A percentile compares a stretch with the other conserved stretches of the same genome.
Conservation (phyloP, 1,140 invertebrate genomes). For the Drosophila guanche region DNA sequence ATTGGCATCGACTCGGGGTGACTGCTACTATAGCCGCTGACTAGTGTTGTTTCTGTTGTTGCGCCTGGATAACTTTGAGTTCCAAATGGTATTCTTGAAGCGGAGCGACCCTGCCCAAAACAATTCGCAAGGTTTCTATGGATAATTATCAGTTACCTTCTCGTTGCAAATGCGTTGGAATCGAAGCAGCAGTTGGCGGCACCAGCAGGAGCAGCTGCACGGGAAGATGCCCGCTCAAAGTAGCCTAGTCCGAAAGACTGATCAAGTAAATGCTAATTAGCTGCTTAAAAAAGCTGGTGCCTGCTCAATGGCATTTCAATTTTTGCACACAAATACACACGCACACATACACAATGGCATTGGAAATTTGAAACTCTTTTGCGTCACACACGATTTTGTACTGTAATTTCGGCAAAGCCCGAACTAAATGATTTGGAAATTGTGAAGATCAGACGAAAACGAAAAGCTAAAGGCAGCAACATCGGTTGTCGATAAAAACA, state of each 20-base stretch:
- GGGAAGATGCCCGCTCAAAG: too few relatives aligned
- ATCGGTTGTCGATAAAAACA: slow-evolving; percentile 1
- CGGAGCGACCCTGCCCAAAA: slow-evolving; percentile 24
- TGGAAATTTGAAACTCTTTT: slow-evolving; percentile 36
- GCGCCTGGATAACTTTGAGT: slow-evolving; percentile 58
- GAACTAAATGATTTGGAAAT: not conserved
- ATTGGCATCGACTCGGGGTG: slow-evolving; percentile 27
- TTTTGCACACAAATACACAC: slow-evolving; percentile 34
- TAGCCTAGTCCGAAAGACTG: not conserved
- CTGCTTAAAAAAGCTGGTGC: not conserved
- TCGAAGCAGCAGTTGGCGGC: slow-evolving; percentile 32
- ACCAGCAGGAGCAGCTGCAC: too few relatives aligned
- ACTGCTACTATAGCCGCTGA: slow-evolving; percentile 10
- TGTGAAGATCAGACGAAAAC: not conserved
- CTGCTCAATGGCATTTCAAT: slow-evolving; percentile 51
- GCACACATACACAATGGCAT: slow-evolving; percentile 35
- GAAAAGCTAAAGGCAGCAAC: not conserved
- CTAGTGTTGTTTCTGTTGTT: slow-evolving; percentile 22
- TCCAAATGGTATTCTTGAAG: slow-evolving; percentile 54
- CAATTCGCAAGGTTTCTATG: slow-evolving; percentile 63
- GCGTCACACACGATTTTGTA: slow-evolving; percentile 36
- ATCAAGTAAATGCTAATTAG: slow-evolving; percentile 51
- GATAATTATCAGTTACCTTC: slow-evolving; percentile 60
- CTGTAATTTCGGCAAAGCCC: slow-evolving; percentile 7
- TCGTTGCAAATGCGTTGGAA: slow-evolving; percentile 30